phyloP scores from a whole-genome alignment of 2,113 vertebrate genomes.

The Trematomus loennbergii region DNA sequence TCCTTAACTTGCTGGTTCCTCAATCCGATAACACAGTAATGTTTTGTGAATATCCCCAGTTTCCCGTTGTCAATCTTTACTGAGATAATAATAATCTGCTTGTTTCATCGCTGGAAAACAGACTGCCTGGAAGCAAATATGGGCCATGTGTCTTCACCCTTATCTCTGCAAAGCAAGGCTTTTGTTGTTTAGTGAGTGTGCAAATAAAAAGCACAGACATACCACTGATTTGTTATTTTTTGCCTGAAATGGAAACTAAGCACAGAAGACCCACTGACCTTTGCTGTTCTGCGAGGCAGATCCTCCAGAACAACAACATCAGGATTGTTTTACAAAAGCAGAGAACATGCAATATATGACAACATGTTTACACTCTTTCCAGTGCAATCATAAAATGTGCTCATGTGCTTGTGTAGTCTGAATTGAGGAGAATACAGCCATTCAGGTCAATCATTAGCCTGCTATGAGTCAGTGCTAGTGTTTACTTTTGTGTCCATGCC shows the following conservation, averaged over 20 bases:
- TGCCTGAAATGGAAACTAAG: conserved; percentile 23
- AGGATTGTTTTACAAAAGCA: conserved; percentile 14
- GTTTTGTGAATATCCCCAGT: conserved; percentile 41
- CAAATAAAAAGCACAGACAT: conserved; percentile 2
- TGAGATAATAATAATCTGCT: conserved; percentile 61
- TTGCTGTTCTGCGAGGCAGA: conserved; percentile 17
- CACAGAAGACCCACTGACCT: conserved; percentile 38
- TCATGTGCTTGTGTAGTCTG: conserved; percentile 23
- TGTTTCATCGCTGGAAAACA: conserved; percentile 45
- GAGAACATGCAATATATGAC: neutral
- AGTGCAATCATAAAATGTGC: conserved; percentile 24
- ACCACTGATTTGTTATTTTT: neutral
- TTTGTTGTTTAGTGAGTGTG: conserved; percentile 15
- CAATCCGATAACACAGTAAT: conserved; percentile 52
- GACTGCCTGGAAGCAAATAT: conserved; percentile 37
- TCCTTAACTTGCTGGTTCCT: conserved; percentile 41
- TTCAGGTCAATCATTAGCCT: conserved; percentile 81
- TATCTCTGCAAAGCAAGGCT: conserved; percentile 8
- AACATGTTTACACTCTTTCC: neutral
- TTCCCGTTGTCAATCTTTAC: conserved; percentile 42
- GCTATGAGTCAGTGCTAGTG: conserved; percentile 71
- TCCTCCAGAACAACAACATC: conserved; percentile 42
- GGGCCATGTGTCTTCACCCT: conserved; percentile 22
- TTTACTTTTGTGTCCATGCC: conserved; percentile 66
- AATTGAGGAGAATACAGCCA: conserved; percentile 48